A percentile compares a stretch with the other conserved stretches of the same genome.
Conservation (phyloP, 2,888 invertebrate genomes). For the Hyposoter dolosus region DNA sequence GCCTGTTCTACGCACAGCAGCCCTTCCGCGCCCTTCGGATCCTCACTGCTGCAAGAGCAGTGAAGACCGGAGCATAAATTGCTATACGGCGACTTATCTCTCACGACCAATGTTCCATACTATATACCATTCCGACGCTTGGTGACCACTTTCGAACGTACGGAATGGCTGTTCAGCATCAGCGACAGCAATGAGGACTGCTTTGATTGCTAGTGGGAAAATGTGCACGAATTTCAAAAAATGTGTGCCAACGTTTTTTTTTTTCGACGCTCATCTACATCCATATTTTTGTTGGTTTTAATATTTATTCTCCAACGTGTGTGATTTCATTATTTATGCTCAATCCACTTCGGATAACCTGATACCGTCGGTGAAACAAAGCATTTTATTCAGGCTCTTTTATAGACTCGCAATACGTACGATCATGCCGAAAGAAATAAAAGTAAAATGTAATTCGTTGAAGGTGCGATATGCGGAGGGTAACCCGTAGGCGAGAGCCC, state of each 20-base stretch:
- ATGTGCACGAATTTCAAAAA: too few species aligned
- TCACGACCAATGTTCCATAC: conserved; percentile 43
- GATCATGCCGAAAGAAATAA: conserved; percentile 31
- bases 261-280: too few species aligned
- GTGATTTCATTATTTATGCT: not conserved
- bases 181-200: not conserved
- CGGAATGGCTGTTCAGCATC: not conserved
- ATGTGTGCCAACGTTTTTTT: too few species aligned
- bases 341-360: not conserved
- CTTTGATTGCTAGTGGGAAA: not conserved
- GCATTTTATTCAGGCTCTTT: not conserved
- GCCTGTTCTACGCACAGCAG: conserved; percentile 15
- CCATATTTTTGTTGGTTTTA: too few species aligned
- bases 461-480: conserved; percentile 37
- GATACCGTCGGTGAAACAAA: not conserved
- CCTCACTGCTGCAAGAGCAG: not conserved
- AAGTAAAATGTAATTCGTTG: conserved; percentile 54
- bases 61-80: conserved; percentile 63
- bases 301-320: not conserved
- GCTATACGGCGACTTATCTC: conserved; percentile 68
- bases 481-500: conserved; percentile 27
- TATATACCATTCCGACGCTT: not conserved
- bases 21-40: conserved; percentile 39
- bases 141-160: conserved; percentile 18
- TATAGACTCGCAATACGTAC: not conserved